A percentile compares a stretch with the other conserved stretches of the same genome.
Evolutionary conservation across 2,888 invertebrate genomes (phyloP).

Genomic region (Caenorhabditis angaria): DNA sequence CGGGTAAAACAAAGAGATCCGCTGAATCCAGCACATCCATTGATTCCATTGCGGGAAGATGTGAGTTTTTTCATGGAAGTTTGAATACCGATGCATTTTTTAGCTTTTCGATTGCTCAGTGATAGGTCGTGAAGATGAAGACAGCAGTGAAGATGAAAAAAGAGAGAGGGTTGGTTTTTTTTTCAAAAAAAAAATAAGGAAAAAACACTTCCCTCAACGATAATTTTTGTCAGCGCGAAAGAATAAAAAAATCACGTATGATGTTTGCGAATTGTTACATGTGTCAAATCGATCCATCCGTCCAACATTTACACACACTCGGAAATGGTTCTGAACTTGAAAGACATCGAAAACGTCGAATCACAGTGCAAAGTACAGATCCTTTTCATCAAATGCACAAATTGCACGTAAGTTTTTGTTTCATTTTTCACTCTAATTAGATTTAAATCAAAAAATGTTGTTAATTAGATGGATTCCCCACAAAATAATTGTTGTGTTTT

Average conservation of each 20-base stretch:
- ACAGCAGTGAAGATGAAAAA: conserved; percentile 10
- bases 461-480: not conserved
- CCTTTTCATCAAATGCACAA: conserved; percentile 11
- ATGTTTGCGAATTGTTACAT: conserved; percentile 57
- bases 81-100: not conserved
- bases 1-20: conserved; percentile 42
- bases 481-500: not conserved
- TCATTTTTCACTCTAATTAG: too few relatives aligned
- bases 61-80: conserved; percentile 3
- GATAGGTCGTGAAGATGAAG: not conserved
- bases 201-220: not conserved
- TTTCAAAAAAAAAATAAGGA: not conserved
- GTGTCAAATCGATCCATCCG: conserved; percentile 55
- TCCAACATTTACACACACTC: conserved; percentile 57
- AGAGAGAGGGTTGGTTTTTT: not conserved
- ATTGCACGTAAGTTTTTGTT: conserved; percentile 8
- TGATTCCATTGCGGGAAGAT: conserved; percentile 41
- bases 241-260: conserved; percentile 28
- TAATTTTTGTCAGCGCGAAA: conserved; percentile 15
- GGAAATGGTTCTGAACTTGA: conserved; percentile 46
- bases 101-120: conserved; percentile 11
- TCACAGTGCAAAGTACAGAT: conserved; percentile 23
- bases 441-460: not conserved
- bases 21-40: conserved; percentile 45
- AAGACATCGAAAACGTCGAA: conserved; percentile 25